phyloP scores from a whole-genome alignment of 2,888 invertebrate species.

The Andrena chrysosceles region DNA sequence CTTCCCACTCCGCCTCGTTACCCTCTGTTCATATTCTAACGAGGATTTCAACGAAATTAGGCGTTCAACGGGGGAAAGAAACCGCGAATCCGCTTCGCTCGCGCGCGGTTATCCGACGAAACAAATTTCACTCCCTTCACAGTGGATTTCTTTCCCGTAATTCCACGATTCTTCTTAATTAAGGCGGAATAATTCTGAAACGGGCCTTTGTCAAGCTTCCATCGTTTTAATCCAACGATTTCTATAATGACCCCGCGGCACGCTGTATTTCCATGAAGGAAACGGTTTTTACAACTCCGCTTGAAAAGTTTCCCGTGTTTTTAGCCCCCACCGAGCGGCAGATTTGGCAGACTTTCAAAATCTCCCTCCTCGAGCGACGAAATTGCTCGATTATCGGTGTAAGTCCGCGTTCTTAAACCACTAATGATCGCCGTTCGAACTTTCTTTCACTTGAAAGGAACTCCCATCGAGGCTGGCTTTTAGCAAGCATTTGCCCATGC shows the following conservation, averaged over 20 bases:
- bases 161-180: conserved; percentile 6
- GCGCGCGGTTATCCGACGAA: neutral
- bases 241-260: conserved; percentile 33
- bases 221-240: conserved; percentile 17
- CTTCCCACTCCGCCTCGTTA: neutral
- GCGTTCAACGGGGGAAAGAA: neutral
- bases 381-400: conserved; percentile 38
- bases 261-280: conserved; percentile 28
- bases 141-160: neutral
- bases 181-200: conserved; percentile 34
- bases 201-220: neutral
- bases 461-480: neutral
- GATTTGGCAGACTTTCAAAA: conserved; percentile 52
- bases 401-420: conserved; percentile 33
- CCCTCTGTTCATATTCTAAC: neutral
- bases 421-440: conserved; percentile 32
- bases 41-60: conserved; percentile 9
- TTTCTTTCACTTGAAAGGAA: conserved; percentile 11
- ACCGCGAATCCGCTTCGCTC: neutral
- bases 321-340: neutral
- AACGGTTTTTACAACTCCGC: conserved; percentile 11
- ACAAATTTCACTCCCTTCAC: conserved; percentile 5
- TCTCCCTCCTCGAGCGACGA: neutral
- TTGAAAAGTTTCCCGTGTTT: conserved; percentile 42
- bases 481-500: conserved; percentile 8